Evolutionary conservation across 2,797 vertebrate species (phyloP), one percentile per base, ranked within the genome.

Genomic region (Scolopax bukidnonensis): DNA sequence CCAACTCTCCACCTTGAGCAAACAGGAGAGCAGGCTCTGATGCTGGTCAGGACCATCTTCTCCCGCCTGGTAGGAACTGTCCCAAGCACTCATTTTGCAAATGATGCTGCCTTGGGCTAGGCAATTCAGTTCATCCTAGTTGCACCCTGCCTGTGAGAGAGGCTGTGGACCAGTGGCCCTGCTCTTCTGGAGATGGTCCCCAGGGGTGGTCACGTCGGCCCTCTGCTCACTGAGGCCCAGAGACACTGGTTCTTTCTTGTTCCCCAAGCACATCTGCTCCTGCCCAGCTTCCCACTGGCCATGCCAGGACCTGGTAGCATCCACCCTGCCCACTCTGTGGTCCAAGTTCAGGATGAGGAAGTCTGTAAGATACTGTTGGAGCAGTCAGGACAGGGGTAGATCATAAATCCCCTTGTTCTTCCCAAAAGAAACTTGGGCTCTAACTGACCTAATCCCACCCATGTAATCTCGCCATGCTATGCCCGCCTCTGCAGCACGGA

Each of bases 61-160:
- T 67, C 32, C 28, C 53, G 70, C n/a, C 47, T 33, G 33, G 32
- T 36, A 23, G 61, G 40, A 75, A 18, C 33, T 30, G 28, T 40
- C 15, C 43, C 36, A 32, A 45, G 50, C 50, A 41, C 33, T 56
- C 50, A 8, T 27, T 64, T 33, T 71, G 30, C 36, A 68, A 38
- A 21, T 0, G 1, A 8, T 45, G 45, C n/a, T 68, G 45, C 54
- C 45, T 23, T 32, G 54, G 32, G n/a, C 18, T 45, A 18, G 38
- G 38, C 20, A 36, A 33, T 33, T 0, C 0, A 50, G 25, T 24
- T 20, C 4, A 6, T 59, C 17, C 25, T 48, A 54, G 48, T 47
- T 0, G 0, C 28, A 47, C 81, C 25, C n/a, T 64, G 40, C 25
- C 61, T 67, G 20, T 2, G 0, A 57, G 43, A 67, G 25, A 50